Evolutionary conservation across 2,888 invertebrate species (phyloP).

Genomic region (Amaurobius ferox): DNA sequence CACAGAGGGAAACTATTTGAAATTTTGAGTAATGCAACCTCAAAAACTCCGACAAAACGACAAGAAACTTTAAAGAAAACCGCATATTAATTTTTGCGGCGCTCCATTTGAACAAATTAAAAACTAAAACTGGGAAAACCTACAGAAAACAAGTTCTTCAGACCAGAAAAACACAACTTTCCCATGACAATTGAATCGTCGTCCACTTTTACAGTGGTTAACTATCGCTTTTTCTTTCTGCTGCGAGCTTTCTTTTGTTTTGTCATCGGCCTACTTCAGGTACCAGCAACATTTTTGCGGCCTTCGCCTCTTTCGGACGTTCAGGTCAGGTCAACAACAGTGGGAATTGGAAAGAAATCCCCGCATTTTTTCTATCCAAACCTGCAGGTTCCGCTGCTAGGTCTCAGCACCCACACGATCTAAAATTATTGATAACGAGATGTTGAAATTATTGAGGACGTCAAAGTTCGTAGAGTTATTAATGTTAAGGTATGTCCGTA

Average conservation of each 20-base stretch:
- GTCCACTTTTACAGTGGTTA: background rate
- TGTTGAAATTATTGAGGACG: too few species aligned
- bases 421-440: too few species aligned
- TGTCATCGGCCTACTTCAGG: constrained; percentile 32
- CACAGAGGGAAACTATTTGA: too few species aligned
- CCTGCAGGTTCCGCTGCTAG: background rate
- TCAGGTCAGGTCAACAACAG: constrained; percentile 52
- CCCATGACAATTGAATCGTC: constrained; percentile 6
- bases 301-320: constrained; percentile 29
- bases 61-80: too few species aligned
- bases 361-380: background rate
- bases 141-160: background rate
- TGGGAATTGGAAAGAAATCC: constrained; percentile 21
- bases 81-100: too few species aligned
- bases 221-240: constrained; percentile 13
- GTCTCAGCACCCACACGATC: background rate
- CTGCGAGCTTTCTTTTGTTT: constrained; percentile 32
- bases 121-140: too few species aligned
- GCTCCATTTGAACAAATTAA: too few species aligned
- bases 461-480: too few species aligned
- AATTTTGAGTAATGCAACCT: too few species aligned
- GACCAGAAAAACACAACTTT: background rate
- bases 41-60: too few species aligned
- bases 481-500: too few species aligned
- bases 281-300: constrained; percentile 28